Evolutionary conservation across 64 coral and sea anemone genomes (phyloP), one percentile per base, ranked within the genome.

Genomic region (Stichodactyla helianthus): DNA sequence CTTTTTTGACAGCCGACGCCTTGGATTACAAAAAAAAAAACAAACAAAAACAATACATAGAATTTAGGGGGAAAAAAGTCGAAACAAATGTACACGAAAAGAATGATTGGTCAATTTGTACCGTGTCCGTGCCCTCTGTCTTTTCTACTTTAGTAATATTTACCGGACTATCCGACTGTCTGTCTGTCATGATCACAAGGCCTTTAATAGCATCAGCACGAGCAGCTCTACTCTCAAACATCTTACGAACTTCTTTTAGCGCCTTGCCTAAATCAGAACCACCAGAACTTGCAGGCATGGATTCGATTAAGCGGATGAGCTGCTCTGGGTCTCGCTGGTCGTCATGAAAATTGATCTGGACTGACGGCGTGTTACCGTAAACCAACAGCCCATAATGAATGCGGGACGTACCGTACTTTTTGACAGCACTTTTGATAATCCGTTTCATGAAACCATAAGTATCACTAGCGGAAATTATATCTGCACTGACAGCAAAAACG

Each of bases 211-310:
- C 77, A 77, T 86, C 78, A 6, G 14, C 22, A 55, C 91, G 71
- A 54, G 53, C 92, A 54, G 83, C 83, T 64, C 79, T 82, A 79
- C 83, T 87, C 25, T 82, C 89, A 23, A 98, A 94, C 56, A 94
- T 76, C 10, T 92, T 83, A 13, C 64, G 23, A 50, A 88, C 93
- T 74, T 86, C 90, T 23, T 87, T 27, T 9, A 98, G 81, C n/a
- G 95, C 92, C 77, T 92, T 98, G 65, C 92, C 92, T 16, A 92
- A 82, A 23, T 91, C 89, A 14, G 89, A 86, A 31, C 57, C 85
- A 52, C 89, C 89, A 7, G 28, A 52, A 50, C 86, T 89, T 23
- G 61, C 82, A 62, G 83, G 89, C 20, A 94, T 53, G 52, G 55
- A 83, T 3, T 92, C 84, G 15, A 98, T 86, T 14, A 82, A 35